phyloP scores from a whole-genome alignment of 1,140 invertebrate species.

The Apocrypta bakeri region DNA sequence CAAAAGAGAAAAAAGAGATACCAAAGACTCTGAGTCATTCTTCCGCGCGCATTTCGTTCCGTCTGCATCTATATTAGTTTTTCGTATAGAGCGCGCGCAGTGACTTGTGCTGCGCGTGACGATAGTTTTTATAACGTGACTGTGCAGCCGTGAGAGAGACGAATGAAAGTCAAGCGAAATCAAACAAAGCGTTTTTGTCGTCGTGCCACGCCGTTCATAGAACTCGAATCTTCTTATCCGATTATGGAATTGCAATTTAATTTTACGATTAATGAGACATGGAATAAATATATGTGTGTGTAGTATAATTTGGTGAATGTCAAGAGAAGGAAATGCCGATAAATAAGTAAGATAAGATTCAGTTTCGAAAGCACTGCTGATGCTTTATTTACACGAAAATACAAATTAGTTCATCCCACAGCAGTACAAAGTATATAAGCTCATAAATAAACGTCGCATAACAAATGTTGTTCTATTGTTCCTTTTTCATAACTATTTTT shows the following conservation, averaged over 20 bases:
- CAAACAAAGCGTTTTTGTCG: neutral
- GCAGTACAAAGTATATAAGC: slow-evolving; percentile 34
- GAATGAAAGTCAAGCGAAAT: neutral
- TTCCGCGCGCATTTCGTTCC: neutral
- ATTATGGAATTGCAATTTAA: neutral
- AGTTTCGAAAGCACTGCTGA: slow-evolving; percentile 43
- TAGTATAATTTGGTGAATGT: too few species aligned
- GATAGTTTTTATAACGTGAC: neutral
- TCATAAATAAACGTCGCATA: neutral
- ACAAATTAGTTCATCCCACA: slow-evolving; percentile 36
- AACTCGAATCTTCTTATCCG: neutral
- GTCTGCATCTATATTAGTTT: neutral
- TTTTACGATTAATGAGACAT: too few species aligned
- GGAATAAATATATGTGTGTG: too few species aligned
- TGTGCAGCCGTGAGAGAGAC: neutral
- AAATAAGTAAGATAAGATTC: neutral
- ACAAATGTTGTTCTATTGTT: neutral
- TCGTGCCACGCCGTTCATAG: neutral
- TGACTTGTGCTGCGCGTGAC: neutral
- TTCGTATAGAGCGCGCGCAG: too few species aligned
- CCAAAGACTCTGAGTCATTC: neutral
- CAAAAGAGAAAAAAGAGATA: neutral
- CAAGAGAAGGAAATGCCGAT: neutral
- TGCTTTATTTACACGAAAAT: slow-evolving; percentile 52
- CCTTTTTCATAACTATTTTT: neutral